Conservation (phyloP, 2,888 invertebrate genomes). For the Acrocyrtus sp. region DNA sequence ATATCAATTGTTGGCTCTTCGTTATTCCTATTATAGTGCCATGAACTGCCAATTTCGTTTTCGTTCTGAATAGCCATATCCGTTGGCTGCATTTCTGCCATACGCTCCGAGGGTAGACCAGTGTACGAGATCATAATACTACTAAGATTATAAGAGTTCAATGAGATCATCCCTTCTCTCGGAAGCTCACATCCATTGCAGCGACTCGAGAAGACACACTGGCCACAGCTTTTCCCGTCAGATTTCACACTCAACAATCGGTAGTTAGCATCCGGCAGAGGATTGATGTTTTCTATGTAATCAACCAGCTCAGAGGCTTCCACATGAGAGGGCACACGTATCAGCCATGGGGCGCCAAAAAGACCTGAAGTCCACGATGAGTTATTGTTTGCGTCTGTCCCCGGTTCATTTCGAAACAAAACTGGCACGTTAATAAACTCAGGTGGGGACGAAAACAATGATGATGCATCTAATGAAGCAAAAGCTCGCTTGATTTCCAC, state of each 20-base stretch:
- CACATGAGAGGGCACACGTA: constrained; percentile 71
- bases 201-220: constrained; percentile 71
- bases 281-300: constrained; percentile 68
- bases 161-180: constrained; percentile 67
- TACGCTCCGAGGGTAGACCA: constrained; percentile 66
- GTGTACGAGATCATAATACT: constrained; percentile 69
- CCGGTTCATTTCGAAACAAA: constrained; percentile 70
- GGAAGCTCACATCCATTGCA: constrained; percentile 72
- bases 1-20: constrained; percentile 62
- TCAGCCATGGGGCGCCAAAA: constrained; percentile 71
- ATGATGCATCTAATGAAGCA: constrained; percentile 63
- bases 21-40: constrained; percentile 16
- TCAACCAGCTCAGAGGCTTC: constrained; percentile 69
- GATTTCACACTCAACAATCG: constrained; percentile 49
- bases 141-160: constrained; percentile 71
- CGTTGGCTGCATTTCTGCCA: constrained; percentile 63
- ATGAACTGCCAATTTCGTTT: constrained; percentile 13
- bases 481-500: constrained; percentile 67
- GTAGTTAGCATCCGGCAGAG: constrained; percentile 65
- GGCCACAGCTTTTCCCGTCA: constrained; percentile 71
- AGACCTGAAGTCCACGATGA: constrained; percentile 54
- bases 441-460: neutral
- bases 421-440: constrained; percentile 67
- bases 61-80: constrained; percentile 55
- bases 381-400: constrained; percentile 68